A percentile compares a stretch with the other conserved stretches of the same genome.
Evolutionary conservation across 1,140 invertebrate species (phyloP).

Genomic region (Rhopalosiphum padi): DNA sequence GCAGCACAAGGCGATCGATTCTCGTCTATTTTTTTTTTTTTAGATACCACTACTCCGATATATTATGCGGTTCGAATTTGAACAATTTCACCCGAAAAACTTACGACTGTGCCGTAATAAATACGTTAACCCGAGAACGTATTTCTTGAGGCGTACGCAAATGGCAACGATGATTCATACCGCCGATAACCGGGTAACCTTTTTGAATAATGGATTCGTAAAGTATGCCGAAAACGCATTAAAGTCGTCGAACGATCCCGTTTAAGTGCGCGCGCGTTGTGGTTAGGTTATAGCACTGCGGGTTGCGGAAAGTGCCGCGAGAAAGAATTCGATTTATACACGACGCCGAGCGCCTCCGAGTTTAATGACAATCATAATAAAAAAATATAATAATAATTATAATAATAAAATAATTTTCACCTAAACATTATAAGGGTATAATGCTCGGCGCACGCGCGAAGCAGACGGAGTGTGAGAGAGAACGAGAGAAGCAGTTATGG

Average conservation of each 20-base stretch:
- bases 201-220: constrained; percentile 40
- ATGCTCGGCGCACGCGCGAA: background rate
- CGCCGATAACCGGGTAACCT: constrained; percentile 6
- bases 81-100: background rate
- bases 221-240: constrained; percentile 31
- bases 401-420: background rate
- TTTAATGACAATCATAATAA: constrained; percentile 43
- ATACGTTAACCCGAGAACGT: constrained; percentile 12
- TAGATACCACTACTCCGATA: background rate
- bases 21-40: background rate
- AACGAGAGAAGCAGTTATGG: background rate
- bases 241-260: background rate
- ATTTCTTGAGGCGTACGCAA: constrained; percentile 12
- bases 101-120: background rate
- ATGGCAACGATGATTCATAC: constrained; percentile 15
- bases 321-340: constrained; percentile 29
- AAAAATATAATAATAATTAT: background rate
- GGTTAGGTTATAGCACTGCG: background rate
- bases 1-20: background rate
- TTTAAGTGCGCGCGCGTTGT: background rate
- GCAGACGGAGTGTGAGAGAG: background rate
- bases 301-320: background rate
- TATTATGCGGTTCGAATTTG: background rate
- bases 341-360: background rate
- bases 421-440: constrained; percentile 7